phyloP scores from a whole-genome alignment of 2,888 invertebrate genomes.

The Polyommatus iphigenia region DNA sequence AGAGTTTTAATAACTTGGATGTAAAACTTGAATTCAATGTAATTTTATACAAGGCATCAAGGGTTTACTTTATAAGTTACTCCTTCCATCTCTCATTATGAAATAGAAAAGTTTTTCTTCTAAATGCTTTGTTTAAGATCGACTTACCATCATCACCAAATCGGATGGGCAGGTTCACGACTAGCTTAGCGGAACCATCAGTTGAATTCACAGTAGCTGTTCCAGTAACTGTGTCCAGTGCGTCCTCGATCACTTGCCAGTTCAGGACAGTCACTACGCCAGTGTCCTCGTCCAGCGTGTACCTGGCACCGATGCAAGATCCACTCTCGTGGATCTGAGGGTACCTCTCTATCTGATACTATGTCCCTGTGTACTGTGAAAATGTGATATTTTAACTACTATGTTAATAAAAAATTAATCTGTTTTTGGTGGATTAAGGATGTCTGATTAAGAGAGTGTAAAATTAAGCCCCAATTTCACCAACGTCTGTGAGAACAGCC shows the following conservation, averaged over 20 bases:
- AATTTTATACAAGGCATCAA: too few species aligned
- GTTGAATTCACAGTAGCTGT: conserved; percentile 50
- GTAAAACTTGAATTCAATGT: too few species aligned
- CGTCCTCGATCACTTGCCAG: conserved; percentile 61
- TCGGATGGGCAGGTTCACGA: conserved; percentile 51
- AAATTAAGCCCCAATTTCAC: too few species aligned
- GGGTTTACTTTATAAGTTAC: too few species aligned
- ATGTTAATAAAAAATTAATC: too few species aligned
- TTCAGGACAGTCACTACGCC: conserved; percentile 56
- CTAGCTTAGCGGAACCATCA: conserved; percentile 55
- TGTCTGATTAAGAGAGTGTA: too few species aligned
- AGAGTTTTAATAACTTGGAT: too few species aligned
- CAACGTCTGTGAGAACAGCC: too few species aligned
- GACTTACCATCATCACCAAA: conserved; percentile 51
- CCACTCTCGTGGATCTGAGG: conserved; percentile 53
- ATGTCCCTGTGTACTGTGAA: conserved; percentile 63
- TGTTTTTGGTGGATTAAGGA: too few species aligned
- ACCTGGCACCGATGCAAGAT: conserved; percentile 58
- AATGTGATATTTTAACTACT: conserved; percentile 12
- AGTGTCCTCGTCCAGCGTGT: conserved; percentile 48
- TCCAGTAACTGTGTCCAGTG: conserved; percentile 53
- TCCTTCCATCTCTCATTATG: too few species aligned
- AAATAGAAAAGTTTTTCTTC: background rate
- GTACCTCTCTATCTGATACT: conserved; percentile 67
- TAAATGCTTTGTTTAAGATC: background rate